A percentile compares a stretch with the other conserved stretches of the same genome.
Evolutionary conservation across 2,113 vertebrate species (phyloP).

Genomic region (Triplophysa tibetana): DNA sequence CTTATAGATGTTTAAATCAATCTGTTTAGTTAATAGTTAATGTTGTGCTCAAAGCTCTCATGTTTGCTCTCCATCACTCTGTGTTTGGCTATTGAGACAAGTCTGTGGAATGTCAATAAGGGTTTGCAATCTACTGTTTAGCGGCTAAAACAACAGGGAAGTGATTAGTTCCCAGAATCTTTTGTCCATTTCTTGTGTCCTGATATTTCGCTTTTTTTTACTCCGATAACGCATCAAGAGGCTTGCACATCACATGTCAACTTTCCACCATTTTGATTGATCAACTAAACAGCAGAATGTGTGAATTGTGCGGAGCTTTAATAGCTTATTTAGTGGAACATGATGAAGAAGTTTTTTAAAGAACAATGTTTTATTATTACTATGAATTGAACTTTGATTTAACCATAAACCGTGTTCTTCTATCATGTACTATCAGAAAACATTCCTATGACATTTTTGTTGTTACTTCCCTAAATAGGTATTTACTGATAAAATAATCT

Average conservation of each 20-base stretch:
- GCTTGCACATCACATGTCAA: background rate
- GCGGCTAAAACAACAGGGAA: background rate
- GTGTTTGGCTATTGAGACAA: conserved; percentile 4
- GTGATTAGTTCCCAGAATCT: background rate
- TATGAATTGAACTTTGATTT: no score
- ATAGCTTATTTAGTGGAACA: no score
- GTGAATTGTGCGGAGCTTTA: no score
- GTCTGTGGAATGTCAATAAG: conserved; percentile 32
- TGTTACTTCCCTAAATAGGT: background rate
- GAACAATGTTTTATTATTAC: no score
- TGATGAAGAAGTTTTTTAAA: no score
- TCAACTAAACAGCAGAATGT: background rate
- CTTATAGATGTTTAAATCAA: background rate
- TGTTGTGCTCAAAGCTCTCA: conserved; percentile 3
- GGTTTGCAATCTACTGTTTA: conserved; percentile 2
- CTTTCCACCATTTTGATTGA: background rate
- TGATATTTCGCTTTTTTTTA: background rate
- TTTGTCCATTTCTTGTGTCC: background rate
- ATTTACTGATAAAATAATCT: background rate
- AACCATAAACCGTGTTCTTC: no score
- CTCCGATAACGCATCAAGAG: background rate
- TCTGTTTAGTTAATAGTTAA: conserved; percentile 22
- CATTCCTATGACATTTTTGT: background rate
- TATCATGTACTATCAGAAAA: no score
- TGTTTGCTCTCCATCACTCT: conserved; percentile 27